Evolutionary conservation across 2,113 vertebrate genomes (phyloP).

Genomic region (Gorsachius goisagi): DNA sequence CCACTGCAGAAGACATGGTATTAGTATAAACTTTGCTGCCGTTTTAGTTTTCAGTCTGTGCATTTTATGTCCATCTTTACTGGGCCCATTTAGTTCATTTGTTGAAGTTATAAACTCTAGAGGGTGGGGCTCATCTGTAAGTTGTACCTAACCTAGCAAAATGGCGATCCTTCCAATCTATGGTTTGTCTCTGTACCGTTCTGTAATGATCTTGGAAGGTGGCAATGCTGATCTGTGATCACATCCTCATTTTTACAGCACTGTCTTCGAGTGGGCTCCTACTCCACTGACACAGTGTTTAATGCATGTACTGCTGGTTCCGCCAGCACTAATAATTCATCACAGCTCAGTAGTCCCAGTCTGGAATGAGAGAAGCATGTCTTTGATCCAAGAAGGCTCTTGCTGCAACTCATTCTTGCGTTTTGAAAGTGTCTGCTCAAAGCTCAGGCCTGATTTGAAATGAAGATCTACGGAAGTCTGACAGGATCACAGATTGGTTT

Average conservation of each 20-base stretch:
- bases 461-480: conserved; percentile 22
- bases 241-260: neutral
- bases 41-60: neutral
- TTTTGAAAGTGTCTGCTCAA: neutral
- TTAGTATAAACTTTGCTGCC: neutral
- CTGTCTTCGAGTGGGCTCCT: neutral
- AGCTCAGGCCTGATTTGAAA: neutral
- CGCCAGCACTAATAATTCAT: neutral
- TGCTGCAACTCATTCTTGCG: neutral
- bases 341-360: neutral
- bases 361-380: neutral
- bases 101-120: rapidly evolving
- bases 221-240: neutral
- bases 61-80: neutral
- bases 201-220: rapidly evolving
- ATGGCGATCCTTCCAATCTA: neutral
- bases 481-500: conserved; percentile 53
- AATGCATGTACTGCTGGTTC: neutral
- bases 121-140: neutral
- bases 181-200: neutral
- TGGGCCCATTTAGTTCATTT: neutral
- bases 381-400: neutral
- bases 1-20: neutral
- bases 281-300: neutral
- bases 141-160: neutral